Percentiles rank a stretch among this genome's conserved stretches.
Conservation (phyloP, 1,140 invertebrate genomes). For the Episyrphus balteatus region DNA sequence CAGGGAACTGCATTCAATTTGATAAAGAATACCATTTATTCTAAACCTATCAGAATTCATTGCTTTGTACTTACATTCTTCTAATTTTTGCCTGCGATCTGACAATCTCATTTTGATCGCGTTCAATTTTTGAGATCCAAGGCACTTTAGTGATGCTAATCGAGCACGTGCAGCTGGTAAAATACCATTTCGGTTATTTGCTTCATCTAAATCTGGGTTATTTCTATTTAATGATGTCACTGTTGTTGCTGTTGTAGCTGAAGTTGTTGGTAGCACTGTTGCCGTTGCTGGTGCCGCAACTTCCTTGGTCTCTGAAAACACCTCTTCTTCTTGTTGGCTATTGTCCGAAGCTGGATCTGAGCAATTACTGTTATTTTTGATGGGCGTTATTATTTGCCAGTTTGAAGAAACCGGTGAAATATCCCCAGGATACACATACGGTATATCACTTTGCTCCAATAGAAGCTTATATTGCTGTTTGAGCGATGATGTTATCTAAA, state of each 20-base stretch:
- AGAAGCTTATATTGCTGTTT: slow-evolving; percentile 51
- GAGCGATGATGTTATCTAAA: slow-evolving; percentile 52
- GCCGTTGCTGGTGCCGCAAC: neutral
- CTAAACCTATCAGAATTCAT: neutral
- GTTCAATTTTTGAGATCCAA: slow-evolving; percentile 54
- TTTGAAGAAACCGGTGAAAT: slow-evolving; percentile 20
- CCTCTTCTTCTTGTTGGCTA: slow-evolving; percentile 29
- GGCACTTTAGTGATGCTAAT: slow-evolving; percentile 50
- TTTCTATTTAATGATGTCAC: slow-evolving; percentile 15
- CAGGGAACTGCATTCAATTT: too few relatives aligned
- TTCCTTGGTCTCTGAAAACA: slow-evolving; percentile 20
- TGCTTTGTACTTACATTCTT: slow-evolving; percentile 27
- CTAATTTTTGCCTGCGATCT: slow-evolving; percentile 41
- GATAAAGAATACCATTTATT: too few relatives aligned
- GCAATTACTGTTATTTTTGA: slow-evolving; percentile 26
- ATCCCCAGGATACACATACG: slow-evolving; percentile 47
- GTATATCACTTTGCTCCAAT: slow-evolving; percentile 48
- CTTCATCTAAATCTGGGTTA: slow-evolving; percentile 13
- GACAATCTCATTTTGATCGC: slow-evolving; percentile 53
- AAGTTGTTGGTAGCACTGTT: neutral
- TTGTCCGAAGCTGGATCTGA: slow-evolving; percentile 32
- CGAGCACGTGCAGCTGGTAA: slow-evolving; percentile 44
- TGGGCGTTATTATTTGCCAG: slow-evolving; percentile 34
- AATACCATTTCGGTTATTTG: slow-evolving; percentile 20
- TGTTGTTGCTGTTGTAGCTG: neutral